A percentile compares a stretch with the other conserved stretches of the same genome.
Evolutionary conservation across 2,113 vertebrate species (phyloP).

Genomic region (Amphiprion ocellaris): DNA sequence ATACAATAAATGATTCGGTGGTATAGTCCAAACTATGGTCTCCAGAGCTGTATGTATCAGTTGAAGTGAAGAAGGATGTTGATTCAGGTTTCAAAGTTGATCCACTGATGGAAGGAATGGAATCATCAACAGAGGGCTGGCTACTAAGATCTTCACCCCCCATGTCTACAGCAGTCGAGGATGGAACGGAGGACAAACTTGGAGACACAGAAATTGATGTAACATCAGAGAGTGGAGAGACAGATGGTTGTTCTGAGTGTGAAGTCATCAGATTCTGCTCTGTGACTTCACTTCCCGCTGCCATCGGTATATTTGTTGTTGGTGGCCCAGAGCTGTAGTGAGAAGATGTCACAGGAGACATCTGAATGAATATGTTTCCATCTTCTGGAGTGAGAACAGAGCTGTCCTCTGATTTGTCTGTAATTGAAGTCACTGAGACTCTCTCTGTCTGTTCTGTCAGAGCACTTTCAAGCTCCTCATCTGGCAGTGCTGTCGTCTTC

Average conservation of each 20-base stretch:
- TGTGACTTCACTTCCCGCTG: too few relatives aligned
- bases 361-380: too few relatives aligned
- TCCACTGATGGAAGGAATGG: not conserved
- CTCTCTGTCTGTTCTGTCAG: too few relatives aligned
- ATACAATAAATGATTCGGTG: too few relatives aligned
- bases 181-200: not conserved
- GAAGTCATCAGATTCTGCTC: too few relatives aligned
- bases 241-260: not conserved
- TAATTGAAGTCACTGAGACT: too few relatives aligned
- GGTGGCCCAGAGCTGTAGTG: not conserved
- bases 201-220: not conserved
- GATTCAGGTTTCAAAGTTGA: not conserved
- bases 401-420: too few relatives aligned
- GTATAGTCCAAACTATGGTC: not conserved
- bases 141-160: not conserved
- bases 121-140: not conserved
- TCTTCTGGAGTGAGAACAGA: too few relatives aligned
- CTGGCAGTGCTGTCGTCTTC: not conserved
- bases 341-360: not conserved
- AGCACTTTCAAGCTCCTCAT: not conserved
- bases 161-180: not conserved
- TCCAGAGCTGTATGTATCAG: slow-evolving; percentile 5
- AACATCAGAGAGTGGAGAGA: not conserved
- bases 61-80: not conserved
- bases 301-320: not conserved